Base-by-base conservation (phyloP, 2,113 vertebrate species). In the Otocyon megalotis region DNA sequence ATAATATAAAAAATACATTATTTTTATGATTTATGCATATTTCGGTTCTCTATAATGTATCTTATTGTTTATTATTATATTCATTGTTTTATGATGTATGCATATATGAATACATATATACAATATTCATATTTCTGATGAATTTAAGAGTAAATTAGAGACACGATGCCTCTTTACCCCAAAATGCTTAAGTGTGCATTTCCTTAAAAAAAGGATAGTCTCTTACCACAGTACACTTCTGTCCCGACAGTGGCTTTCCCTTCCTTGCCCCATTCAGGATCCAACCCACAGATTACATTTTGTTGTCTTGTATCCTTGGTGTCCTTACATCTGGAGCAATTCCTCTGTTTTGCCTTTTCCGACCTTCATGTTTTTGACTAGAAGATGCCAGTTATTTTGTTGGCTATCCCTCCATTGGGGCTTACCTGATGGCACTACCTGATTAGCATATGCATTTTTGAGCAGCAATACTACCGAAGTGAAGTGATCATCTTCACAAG, bases 111-210 rank as follows among this genome's bases (percentile, higher is more conserved):
- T 80, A 48, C 53, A 35, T 63, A 50, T 50, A 56, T 43, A 43
- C 89, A 60, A 93, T 82, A 26, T 90, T 92, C 56, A 48, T 72
- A 72, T 60, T 82, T 67, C 56, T 67, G 67, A 87, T 81, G 37
- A 72, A 14, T 53, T 84, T 69, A 88, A 82, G 79, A 86, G 56
- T 88, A 56, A 83, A 79, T 60, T 72, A 3, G 74, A 92, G 58
- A 50, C 11, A 26, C 26, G 67, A 65, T 77, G 1, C 4, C 37
- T 90, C 62, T 93, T 90, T 22, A 54, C 16, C 15, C 3, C 16
- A 54, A 50, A 67, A 56, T 76, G 16, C 9, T 71, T 69, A 9
- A 7, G 2, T 37, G 32, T 67, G 11, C 30, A 82, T 93, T 84
- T 95, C 9, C 43, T 90, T 74, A 60, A 56, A 63, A 67, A n/a